phyloP scores from a whole-genome alignment of 1,140 invertebrate species.

The Drosophila teissieri region DNA sequence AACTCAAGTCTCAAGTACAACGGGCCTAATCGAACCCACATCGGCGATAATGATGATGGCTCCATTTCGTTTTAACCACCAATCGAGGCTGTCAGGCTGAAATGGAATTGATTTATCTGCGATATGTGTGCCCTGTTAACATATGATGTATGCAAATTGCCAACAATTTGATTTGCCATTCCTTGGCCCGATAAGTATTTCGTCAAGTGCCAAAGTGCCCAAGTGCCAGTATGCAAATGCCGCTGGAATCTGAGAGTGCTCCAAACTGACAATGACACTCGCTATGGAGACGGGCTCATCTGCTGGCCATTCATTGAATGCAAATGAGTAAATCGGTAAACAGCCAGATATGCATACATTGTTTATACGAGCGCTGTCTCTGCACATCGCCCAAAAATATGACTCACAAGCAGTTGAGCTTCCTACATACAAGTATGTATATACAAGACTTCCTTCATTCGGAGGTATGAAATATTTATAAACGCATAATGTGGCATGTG shows the following conservation, averaged over 20 bases:
- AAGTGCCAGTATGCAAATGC: conserved; percentile 66
- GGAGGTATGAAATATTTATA: conserved; percentile 77
- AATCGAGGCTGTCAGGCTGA: conserved; percentile 35
- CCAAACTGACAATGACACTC: conserved; percentile 61
- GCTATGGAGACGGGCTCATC: conserved; percentile 41
- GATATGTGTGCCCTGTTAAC: conserved; percentile 54
- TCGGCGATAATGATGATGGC: conserved; percentile 15
- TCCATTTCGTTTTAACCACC: conserved; percentile 34
- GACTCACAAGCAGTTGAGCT: conserved; percentile 58
- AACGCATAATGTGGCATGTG: conserved; percentile 59
- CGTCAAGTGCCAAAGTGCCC: conserved; percentile 54
- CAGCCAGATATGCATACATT: conserved; percentile 48
- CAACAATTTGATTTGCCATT: conserved; percentile 78
- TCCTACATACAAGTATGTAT: conserved; percentile 1
- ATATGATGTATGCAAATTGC: conserved; percentile 75
- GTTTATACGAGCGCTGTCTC: conserved; percentile 62
- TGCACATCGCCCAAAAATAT: conserved; percentile 64
- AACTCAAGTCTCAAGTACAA: not conserved
- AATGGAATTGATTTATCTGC: conserved; percentile 48
- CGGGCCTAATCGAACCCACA: conserved; percentile 12
- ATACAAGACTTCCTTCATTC: not conserved
- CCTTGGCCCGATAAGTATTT: conserved; percentile 52
- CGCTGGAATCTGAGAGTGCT: conserved; percentile 43
- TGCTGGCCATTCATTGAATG: conserved; percentile 68
- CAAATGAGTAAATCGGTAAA: conserved; percentile 67